Conservation (phyloP, 2,888 invertebrate species). For the Lumbricus terrestris region DNA sequence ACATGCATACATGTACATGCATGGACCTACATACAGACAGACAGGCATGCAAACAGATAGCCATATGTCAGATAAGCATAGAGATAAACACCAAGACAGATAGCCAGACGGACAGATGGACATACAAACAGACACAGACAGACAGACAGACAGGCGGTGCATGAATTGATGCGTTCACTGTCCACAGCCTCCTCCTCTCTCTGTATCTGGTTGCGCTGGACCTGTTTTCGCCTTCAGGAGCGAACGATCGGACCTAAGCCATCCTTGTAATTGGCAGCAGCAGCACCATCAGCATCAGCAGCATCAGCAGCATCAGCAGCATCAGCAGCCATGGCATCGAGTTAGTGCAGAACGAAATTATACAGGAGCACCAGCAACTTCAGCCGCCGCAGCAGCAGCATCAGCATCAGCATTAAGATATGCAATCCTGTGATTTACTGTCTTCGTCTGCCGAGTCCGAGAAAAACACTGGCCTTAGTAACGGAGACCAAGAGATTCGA, state of each 20-base stretch:
- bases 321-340: background rate
- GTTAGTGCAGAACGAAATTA: background rate
- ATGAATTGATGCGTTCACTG: background rate
- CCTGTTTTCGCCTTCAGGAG: background rate
- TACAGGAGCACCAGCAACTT: background rate
- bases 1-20: no score
- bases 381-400: background rate
- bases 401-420: background rate
- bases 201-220: background rate
- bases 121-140: background rate
- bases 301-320: background rate
- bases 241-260: background rate
- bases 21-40: no score
- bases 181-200: no score
- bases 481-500: background rate
- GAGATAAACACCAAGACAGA: no score
- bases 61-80: no score
- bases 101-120: no score
- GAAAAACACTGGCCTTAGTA: background rate
- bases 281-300: background rate
- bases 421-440: background rate
- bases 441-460: background rate
- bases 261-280: background rate
- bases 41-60: no score
- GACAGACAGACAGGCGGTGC: background rate